Base-by-base conservation (phyloP, 2,888 invertebrate species). In the Mythimna lalbum region DNA sequence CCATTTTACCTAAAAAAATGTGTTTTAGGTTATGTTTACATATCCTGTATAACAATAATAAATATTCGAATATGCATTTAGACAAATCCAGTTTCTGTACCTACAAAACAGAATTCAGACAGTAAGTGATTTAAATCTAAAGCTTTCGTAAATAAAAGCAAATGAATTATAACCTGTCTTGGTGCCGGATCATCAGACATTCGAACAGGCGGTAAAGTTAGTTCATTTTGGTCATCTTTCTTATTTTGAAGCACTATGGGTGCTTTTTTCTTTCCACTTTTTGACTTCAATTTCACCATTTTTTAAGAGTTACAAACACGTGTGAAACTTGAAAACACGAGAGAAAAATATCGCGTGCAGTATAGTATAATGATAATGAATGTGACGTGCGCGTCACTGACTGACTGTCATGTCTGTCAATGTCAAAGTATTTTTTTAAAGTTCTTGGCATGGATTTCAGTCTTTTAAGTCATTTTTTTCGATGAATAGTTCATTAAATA, bases 1-100 rank as follows among this genome's bases (percentile, higher is more conserved):
- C 99, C 99, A 99, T 97, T 98, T 98, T 52, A 96, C 96, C 98
- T 99, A 89, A 73, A 70, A 59, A 53, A 10, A 73, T 49, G 36
- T 43, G 9, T 63, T 73, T 50, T 17, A 50, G 52, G 52, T 78
- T 71, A 57, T 52, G 14, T 27, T 72, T 70, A 23, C 21, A 12
- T 43, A 43, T 43, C 10, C 7, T 14, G 23, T 14, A 10, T 19
- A 53, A 17, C 43, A 17, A 43, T 17, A 43, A 43, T 43, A 17
- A 43, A 17, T 19, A 43, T 14, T 17, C 4, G 33, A 33, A 4
- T n/a, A 36, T 17, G 0, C 4, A 49, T 23, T 21, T 5, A 50
- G 4, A 23, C 14, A 36, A 50, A 52, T n/a, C n/a, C 21, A 47
- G 12, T 21, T 39, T 33, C 4, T 36, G 14, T 14, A 47, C 6